Conservation (phyloP, 2,113 vertebrate species). For the Ancistrus triradiatus region DNA sequence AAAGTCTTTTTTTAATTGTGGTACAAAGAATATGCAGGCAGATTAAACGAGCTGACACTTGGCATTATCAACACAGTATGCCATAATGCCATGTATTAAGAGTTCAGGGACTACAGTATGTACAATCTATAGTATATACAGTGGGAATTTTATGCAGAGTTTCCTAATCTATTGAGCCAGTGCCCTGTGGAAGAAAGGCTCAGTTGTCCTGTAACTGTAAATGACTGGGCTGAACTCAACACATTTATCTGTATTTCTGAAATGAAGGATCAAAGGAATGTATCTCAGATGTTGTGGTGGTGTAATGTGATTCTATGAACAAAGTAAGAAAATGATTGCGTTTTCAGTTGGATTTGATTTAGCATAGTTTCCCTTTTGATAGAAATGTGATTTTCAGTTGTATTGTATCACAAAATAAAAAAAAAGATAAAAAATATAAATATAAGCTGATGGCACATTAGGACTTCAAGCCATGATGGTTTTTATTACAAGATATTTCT, state of each 20-base stretch:
- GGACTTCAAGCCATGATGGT: conserved; percentile 68
- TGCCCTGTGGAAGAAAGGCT: background rate
- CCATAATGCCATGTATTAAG: conserved; percentile 10
- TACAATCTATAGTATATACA: conserved; percentile 19
- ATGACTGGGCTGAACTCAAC: background rate
- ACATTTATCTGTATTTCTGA: background rate
- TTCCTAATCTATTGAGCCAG: conserved; percentile 1
- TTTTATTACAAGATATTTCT: conserved; percentile 37
- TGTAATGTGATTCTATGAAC: conserved; percentile 6
- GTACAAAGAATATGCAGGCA: conserved; percentile 22
- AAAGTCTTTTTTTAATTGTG: conserved; percentile 34
- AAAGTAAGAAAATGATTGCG: conserved; percentile 11
- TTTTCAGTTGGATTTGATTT: conserved; percentile 10
- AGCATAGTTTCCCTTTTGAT: no score
- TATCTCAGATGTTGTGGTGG: conserved; percentile 26
- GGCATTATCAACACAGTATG: conserved; percentile 33
- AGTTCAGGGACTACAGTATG: conserved; percentile 26
- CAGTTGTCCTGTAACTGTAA: background rate
- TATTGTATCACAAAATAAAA: no score
- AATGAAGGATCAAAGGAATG: background rate
- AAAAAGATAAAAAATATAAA: conserved; percentile 2
- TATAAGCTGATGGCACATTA: conserved; percentile 53
- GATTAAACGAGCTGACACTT: conserved; percentile 20
- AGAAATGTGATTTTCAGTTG: conserved; percentile 4
- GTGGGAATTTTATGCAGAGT: conserved; percentile 6